A percentile compares a stretch with the other conserved stretches of the same genome.
Conservation (phyloP, 2,888 invertebrate genomes). For the Metalampra italica region DNA sequence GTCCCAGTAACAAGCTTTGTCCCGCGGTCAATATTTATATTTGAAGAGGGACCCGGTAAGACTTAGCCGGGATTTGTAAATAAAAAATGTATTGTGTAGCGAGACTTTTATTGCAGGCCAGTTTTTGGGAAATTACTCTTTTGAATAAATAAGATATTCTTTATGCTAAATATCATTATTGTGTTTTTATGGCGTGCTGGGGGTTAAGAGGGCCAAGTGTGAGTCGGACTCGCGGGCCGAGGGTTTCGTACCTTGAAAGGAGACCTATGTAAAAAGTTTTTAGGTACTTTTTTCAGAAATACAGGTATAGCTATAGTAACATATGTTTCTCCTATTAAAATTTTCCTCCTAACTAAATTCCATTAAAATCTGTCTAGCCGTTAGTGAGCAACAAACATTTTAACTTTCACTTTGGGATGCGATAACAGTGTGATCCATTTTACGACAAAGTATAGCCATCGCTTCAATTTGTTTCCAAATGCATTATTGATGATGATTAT, state of each 20-base stretch:
- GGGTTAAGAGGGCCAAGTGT: background rate
- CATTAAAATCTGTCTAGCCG: too few relatives aligned
- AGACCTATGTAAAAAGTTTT: too few relatives aligned
- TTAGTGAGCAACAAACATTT: too few relatives aligned
- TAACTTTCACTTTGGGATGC: too few relatives aligned
- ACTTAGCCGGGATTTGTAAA: slow-evolving; percentile 11
- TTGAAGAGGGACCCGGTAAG: slow-evolving; percentile 5
- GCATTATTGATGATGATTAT: too few relatives aligned
- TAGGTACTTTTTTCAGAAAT: too few relatives aligned
- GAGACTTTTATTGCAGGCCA: slow-evolving; percentile 6
- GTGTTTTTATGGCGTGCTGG: background rate
- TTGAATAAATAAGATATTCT: slow-evolving; percentile 10
- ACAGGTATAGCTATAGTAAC: too few relatives aligned
- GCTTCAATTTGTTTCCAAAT: too few relatives aligned
- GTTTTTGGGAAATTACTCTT: slow-evolving; percentile 10
- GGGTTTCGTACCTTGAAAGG: too few relatives aligned
- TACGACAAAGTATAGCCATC: background rate
- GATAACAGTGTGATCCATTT: background rate
- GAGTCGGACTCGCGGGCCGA: too few relatives aligned
- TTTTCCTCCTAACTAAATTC: too few relatives aligned
- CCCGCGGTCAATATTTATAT: slow-evolving; percentile 19
- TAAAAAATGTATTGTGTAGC: slow-evolving; percentile 12
- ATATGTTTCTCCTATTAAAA: too few relatives aligned
- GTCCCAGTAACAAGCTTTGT: slow-evolving; percentile 2
- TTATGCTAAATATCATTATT: background rate